Percentiles rank a stretch among this genome's conserved stretches.
Conservation (phyloP, 2,888 invertebrate genomes). For the Proisotoma minuta region DNA sequence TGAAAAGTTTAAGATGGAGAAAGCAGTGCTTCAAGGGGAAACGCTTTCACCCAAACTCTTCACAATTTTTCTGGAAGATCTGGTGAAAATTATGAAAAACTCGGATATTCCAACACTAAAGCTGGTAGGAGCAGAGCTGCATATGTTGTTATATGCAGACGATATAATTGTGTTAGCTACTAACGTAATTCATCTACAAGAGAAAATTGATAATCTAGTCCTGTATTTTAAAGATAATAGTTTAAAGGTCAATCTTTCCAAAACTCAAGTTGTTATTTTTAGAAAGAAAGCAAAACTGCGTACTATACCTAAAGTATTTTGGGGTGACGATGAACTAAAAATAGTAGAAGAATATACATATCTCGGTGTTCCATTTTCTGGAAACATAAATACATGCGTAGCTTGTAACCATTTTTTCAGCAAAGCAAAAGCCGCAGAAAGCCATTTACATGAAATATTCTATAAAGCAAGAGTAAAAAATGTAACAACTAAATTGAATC, state of each 20-base stretch:
- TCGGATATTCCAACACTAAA: background rate
- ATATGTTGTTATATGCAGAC: constrained; percentile 13
- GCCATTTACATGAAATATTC: background rate
- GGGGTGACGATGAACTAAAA: constrained; percentile 4
- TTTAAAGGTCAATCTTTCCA: constrained; percentile 4
- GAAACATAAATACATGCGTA: background rate
- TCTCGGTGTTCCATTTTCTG: constrained; percentile 12
- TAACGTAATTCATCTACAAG: constrained; percentile 10
- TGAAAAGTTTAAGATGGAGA: background rate
- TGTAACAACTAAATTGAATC: background rate
- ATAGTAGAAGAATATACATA: constrained; percentile 8
- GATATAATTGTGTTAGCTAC: constrained; percentile 9
- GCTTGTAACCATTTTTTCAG: background rate
- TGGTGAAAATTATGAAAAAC: background rate
- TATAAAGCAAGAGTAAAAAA: background rate
- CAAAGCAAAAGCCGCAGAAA: constrained; percentile 3
- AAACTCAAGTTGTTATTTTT: constrained; percentile 15
- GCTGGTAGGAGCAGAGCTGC: background rate
- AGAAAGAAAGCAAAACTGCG: background rate
- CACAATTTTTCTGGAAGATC: constrained; percentile 15
- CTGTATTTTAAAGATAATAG: background rate
- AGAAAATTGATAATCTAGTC: background rate
- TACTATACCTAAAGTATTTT: background rate
- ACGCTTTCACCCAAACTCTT: constrained; percentile 8
- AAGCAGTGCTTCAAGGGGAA: constrained; percentile 15